phyloP scores from a whole-genome alignment of 2,113 vertebrate genomes.

The Catagonus wagneri region DNA sequence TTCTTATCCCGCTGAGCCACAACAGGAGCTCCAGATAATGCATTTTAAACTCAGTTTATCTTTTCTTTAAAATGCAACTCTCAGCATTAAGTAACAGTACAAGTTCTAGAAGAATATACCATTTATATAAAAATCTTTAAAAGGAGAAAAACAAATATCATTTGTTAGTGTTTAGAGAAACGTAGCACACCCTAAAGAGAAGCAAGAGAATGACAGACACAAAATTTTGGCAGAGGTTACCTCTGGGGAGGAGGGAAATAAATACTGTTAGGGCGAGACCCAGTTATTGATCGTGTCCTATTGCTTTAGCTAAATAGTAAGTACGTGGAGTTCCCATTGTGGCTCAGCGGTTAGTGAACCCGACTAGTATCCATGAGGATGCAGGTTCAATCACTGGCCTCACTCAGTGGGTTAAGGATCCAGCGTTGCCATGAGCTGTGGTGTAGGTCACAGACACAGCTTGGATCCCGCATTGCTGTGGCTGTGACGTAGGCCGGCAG shows the following conservation, averaged over 20 bases:
- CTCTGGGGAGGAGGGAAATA: background rate
- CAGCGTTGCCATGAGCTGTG: no score
- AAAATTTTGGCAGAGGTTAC: background rate
- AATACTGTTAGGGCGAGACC: background rate
- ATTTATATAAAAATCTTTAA: background rate
- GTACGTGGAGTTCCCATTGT: no score
- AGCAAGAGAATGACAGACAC: background rate
- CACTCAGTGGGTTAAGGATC: no score
- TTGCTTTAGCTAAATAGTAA: background rate
- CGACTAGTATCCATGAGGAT: no score
- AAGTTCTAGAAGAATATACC: background rate
- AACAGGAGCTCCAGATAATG: background rate
- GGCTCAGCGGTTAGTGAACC: no score
- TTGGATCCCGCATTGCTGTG: no score
- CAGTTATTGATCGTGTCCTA: background rate
- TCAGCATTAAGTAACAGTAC: background rate
- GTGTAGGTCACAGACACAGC: no score
- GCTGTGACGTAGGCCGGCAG: no score
- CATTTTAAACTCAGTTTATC: background rate
- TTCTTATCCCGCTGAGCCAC: no score
- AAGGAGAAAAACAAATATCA: background rate
- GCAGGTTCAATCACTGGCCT: no score
- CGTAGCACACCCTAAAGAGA: background rate
- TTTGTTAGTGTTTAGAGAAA: constrained; percentile 19
- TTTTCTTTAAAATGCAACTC: background rate